Percentiles rank a stretch among this genome's conserved stretches.
These are phyloP conservation scores for Craniophora ligustri DNA, from an alignment of 2,888 invertebrate species.

Conservation along the genomic window DNA sequence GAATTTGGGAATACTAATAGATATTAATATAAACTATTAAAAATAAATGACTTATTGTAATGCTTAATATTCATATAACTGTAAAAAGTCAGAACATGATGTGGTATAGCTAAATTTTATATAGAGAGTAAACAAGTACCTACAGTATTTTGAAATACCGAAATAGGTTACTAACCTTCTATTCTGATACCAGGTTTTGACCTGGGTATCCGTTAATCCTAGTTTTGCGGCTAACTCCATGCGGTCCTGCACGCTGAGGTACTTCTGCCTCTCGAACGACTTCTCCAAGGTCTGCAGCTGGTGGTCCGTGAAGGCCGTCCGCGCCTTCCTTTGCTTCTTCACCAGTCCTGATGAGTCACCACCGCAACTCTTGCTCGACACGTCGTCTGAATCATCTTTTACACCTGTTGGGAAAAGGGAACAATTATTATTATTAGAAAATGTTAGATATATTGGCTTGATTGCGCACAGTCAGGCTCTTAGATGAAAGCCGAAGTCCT, in stretches of 20 bases:
- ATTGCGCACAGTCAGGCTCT: too few species aligned
- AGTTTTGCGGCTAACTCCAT: conserved; percentile 99
- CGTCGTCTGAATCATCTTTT: conserved; percentile 94
- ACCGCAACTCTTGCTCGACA: conserved; percentile 88
- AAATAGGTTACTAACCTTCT: conserved; percentile 91
- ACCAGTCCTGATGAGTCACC: conserved; percentile 88
- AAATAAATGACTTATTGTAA: too few species aligned
- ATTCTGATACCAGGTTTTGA: conserved; percentile 99
- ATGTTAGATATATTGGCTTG: neutral
- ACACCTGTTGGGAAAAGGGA: conserved; percentile 89
- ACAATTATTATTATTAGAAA: neutral
- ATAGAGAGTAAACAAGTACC: too few species aligned
- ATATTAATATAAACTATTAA: too few species aligned
- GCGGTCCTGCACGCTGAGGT: conserved; percentile 98
- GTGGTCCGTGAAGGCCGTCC: conserved; percentile 99
- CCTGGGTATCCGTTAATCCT: conserved; percentile 99
- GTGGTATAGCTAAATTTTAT: too few species aligned
- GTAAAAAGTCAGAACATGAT: too few species aligned
- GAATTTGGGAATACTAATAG: too few species aligned
- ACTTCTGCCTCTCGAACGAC: conserved; percentile 98
- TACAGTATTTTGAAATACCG: too few species aligned
- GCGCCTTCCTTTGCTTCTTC: conserved; percentile 98
- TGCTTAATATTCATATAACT: too few species aligned
- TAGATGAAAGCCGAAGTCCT: too few species aligned
- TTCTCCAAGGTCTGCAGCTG: conserved; percentile 98